A percentile compares a stretch with the other conserved stretches of the same genome.
These are phyloP conservation scores for Bombyx mori DNA, from an alignment of 1,140 invertebrate genomes.

Conservation along the genomic window ASM3026992v2 NC_085123.1:4071001-4071500, in stretches of 20 bases:
- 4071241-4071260: conserved; percentile 62
- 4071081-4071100: conserved; percentile 18
- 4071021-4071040: too few species aligned
- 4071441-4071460: conserved; percentile 69
- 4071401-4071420: conserved; percentile 7
- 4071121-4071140: conserved; percentile 68
- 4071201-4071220: conserved; percentile 71
- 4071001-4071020: too few species aligned
- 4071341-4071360: conserved; percentile 6
- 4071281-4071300: conserved; percentile 43
- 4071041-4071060: too few species aligned
- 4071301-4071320: conserved; percentile 33
- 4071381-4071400: not conserved
- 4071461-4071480: conserved; percentile 68
- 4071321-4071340: conserved; percentile 7
- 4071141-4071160: conserved; percentile 61
- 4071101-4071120: conserved; percentile 55
- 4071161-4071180: conserved; percentile 68
- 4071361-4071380: conserved; percentile 2
- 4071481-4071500: conserved; percentile 69
- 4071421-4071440: conserved; percentile 58
- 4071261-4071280: conserved; percentile 61
- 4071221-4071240: conserved; percentile 69
- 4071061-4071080: not conserved
- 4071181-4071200: conserved; percentile 69